Conservation (phyloP, 2,113 vertebrate species). For the Fregetta grallaria region DNA sequence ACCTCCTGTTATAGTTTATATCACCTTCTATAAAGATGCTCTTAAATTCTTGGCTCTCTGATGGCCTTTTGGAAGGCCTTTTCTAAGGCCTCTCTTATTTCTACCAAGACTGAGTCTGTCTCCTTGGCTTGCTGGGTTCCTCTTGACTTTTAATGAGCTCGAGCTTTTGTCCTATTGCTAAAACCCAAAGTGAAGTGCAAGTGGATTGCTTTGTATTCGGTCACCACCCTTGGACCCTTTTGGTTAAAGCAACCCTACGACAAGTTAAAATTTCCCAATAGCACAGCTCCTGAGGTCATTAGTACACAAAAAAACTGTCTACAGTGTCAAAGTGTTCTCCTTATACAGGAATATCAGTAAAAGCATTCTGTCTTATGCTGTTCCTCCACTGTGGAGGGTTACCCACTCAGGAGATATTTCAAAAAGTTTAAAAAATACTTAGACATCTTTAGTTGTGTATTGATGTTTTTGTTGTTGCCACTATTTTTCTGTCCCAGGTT, state of each 20-base stretch:
- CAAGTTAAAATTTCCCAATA: neutral
- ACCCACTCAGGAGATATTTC: neutral
- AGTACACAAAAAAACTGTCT: neutral
- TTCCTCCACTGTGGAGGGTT: neutral
- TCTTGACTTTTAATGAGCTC: neutral
- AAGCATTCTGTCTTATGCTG: neutral
- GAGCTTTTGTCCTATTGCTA: neutral
- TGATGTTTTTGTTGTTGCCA: neutral
- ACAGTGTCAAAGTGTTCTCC: neutral
- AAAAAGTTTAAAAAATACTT: neutral
- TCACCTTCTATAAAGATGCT: slow-evolving; percentile 2
- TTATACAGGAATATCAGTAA: neutral
- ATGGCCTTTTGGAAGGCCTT: neutral
- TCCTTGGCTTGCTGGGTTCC: neutral
- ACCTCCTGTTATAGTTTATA: neutral
- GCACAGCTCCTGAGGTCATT: neutral
- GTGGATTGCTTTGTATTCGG: neutral
- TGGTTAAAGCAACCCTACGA: neutral
- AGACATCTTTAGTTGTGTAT: neutral
- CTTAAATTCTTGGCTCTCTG: slow-evolving; percentile 1
- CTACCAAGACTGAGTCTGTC: neutral
- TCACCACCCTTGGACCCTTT: neutral
- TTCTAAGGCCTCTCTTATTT: neutral
- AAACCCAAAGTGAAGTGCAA: neutral
- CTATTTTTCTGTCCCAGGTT: neutral